Base-by-base conservation (phyloP, 1,140 invertebrate species). In the Trigoniulus corallinus region DNA sequence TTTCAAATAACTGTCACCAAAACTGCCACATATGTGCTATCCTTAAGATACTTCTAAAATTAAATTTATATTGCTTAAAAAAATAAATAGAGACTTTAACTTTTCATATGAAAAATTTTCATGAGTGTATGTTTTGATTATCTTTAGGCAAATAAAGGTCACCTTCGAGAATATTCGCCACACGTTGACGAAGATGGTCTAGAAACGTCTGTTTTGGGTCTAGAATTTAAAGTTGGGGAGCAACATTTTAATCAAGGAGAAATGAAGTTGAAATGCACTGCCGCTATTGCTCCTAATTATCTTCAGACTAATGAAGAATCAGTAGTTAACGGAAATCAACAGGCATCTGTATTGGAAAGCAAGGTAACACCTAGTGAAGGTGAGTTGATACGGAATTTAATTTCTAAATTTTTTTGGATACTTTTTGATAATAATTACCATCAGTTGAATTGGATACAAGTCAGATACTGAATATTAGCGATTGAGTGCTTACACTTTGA, bases 191-290 rank as follows among this genome's bases (percentile, higher is more conserved):
- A 27, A 4, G 48, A 44, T 22, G 48, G 39, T 2, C 21, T 50
- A 25, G 48, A 50, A 21, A 50, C 48, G 12, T 45, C 48, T 20
- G 24, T 50, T 12, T 43, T 50, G n/a, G 48, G 48, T 2, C 39
- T 50, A 39, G 48, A 50, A 23, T 50, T 50, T 25, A 21, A 42
- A 41, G 39, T 50, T 12, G 37, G 43, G 2, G 23, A 22, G 2
- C 7, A n/a, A 10, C 48, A 50, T 43, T 18, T 50, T 25, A 2
- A 21, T 10, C 4, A 45, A 3, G 48, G 48, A 2, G 48, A 43
- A 3, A 15, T 50, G 37, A 20, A 23, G 15, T 22, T 50, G 23
- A 23, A 23, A 4, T 50, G 48, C 27, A n/a, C 48, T 3, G 48
- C 48, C 3, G 15, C 34, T 10, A 43, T 50, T 42, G 29, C 26